Evolutionary conservation across 2,797 vertebrate genomes (phyloP), one percentile per base, ranked within the genome.

Genomic region (Spondyliosoma cantharus): DNA sequence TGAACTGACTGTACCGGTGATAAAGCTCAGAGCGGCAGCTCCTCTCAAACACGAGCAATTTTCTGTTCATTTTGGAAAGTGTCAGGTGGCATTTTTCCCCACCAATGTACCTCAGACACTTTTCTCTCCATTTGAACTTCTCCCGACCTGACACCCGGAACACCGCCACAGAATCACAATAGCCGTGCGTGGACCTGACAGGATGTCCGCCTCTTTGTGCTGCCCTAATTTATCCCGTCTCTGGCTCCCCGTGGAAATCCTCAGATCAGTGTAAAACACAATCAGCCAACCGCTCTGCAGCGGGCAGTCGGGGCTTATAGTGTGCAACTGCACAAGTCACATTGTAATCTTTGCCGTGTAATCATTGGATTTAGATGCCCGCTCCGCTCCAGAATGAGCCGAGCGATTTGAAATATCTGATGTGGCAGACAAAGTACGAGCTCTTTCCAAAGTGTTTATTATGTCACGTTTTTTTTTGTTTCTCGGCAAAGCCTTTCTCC

Each of bases 331-430:
- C 87, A 85, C 64, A 87, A 88, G 91, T 90, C 91, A 86, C 90
- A 86, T 86, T 91, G 91, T 93, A 93, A 94, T 94, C 93, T 93
- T 91, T 85, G 82, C 89, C 63, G 46, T 87, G 91, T 93, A 93
- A 94, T 93, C 87, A 79, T 81, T 88, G 90, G 91, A 92, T 93
- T 93, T 93, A 89, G 87, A 89, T 70, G 76, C 74, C 74, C 50
- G 61, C 75, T 60, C 76, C 68, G 19, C 20, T 73, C 74, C 73
- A 60, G 74, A 82, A 50, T 32, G 78, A 88, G 84, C 83, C 82
- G 64, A 64, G 84, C 16, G 27, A 80, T 88, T 90, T 87, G 74
- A 90, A 68, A 87, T 78, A 89, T 92, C 78, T 84, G 71, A 89
- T 86, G 82, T 87, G 82, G 80, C 83, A 74, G 73, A 78, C 83